phyloP scores from a whole-genome alignment of 2,888 invertebrate species.

The Orthosia cruda region DNA sequence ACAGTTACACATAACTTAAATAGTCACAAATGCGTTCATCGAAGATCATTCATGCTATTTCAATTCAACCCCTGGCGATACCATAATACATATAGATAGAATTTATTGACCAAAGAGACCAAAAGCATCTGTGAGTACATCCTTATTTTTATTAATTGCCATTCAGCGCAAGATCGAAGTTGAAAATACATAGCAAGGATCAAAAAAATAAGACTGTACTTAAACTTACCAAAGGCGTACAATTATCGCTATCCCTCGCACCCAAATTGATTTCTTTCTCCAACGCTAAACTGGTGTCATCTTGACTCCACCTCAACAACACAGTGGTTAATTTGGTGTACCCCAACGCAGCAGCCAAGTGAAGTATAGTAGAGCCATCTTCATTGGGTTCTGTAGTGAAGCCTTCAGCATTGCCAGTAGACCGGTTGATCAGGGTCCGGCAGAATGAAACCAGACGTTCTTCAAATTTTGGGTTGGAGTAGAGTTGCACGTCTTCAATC shows the following conservation, averaged over 20 bases:
- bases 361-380: slow-evolving; percentile 94
- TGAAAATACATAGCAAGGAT: too few relatives aligned
- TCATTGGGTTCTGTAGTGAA: slow-evolving; percentile 88
- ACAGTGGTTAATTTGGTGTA: slow-evolving; percentile 96
- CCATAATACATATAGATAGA: too few relatives aligned
- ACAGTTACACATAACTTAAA: too few relatives aligned
- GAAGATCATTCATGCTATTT: too few relatives aligned
- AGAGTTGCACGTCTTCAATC: slow-evolving; percentile 92
- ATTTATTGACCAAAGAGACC: too few relatives aligned
- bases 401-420: slow-evolving; percentile 91
- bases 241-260: slow-evolving; percentile 97
- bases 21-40: too few relatives aligned
- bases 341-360: slow-evolving; percentile 97
- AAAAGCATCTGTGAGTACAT: too few relatives aligned
- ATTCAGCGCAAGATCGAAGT: too few relatives aligned
- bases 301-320: slow-evolving; percentile 96
- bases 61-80: too few relatives aligned
- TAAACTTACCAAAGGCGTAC: slow-evolving; percentile 96
- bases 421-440: slow-evolving; percentile 93
- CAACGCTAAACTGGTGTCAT: slow-evolving; percentile 96
- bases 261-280: slow-evolving; percentile 98
- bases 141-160: too few relatives aligned
- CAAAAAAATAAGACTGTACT: neutral
- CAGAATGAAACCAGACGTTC: slow-evolving; percentile 97
- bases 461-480: slow-evolving; percentile 95